Base-by-base conservation (phyloP, 1,140 invertebrate species). In the Charaxes varanes region DNA sequence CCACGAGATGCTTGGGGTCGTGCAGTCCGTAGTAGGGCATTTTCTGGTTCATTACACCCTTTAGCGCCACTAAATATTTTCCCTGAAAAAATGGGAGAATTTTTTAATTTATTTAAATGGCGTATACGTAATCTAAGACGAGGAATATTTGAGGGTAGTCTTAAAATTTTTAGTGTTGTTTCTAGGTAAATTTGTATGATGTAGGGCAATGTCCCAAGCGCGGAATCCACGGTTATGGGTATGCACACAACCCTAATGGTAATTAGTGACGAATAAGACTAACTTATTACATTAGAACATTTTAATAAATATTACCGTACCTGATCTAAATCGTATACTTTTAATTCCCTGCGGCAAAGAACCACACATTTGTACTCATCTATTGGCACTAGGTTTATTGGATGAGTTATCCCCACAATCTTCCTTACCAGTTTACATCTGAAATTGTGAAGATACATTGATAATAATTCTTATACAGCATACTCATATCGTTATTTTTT, bases 31-130 rank as follows among this genome's bases (percentile, higher is more conserved):
- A 96, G 70, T 90, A 95, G 18, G 94, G 93, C 93, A 95, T 94
- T 80, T 95, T 94, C 64, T 95, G 93, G 85, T 95, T 95, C 92
- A 96, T 95, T 2, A 95, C 93, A 18, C 94, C 90, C 64, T 94
- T 94, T 5, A 96, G 70, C 43, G 93, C 90, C 4, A 89, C 89
- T 17, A 92, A 49, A 55, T 92, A 88, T 34, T 82, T 80, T 27
- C 83, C 81, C 83, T 85, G 61, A 3, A 48, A 57, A n/a, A n/a
- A n/a, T n/a, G n/a, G n/a, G n/a, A n/a, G n/a, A n/a, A n/a, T n/a
- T n/a, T n/a, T n/a, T n/a, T n/a, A n/a, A n/a, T n/a, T n/a, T n/a
- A n/a, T n/a, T n/a, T n/a, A n/a, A n/a, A n/a, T n/a, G n/a, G n/a
- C n/a, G n/a, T n/a, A n/a, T n/a, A n/a, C n/a, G n/a, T n/a, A n/a